phyloP scores from a whole-genome alignment of 2,113 vertebrate genomes.

The Gasterosteus nipponicus region DNA sequence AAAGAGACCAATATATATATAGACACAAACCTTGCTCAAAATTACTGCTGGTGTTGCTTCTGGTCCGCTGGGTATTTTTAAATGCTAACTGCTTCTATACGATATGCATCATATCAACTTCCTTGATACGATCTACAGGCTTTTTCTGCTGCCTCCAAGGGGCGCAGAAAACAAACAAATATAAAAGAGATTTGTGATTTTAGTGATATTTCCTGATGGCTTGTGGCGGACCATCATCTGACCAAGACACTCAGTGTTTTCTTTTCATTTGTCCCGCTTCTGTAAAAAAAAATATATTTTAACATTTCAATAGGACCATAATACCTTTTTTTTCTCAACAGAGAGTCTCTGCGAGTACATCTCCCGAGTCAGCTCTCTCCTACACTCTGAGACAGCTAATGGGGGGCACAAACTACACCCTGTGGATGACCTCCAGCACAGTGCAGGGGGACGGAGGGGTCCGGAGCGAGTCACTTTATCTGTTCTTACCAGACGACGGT shows the following conservation, averaged over 20 bases:
- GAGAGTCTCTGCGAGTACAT: constrained; percentile 46
- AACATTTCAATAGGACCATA: neutral
- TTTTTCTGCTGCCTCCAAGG: neutral
- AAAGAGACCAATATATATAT: neutral
- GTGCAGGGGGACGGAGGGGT: constrained; percentile 88
- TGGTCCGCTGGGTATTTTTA: neutral
- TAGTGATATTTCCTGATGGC: neutral
- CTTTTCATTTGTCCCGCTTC: neutral
- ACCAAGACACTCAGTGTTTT: neutral
- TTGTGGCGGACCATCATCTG: neutral
- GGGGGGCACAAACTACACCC: constrained; percentile 76
- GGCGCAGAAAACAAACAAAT: neutral
- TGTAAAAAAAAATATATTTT: neutral
- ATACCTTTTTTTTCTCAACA: constrained; percentile 32
- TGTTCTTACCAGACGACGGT: constrained; percentile 88
- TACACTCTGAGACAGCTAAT: constrained; percentile 68
- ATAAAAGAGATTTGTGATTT: no score
- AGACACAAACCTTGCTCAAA: neutral
- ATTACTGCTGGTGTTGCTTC: neutral
- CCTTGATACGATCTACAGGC: neutral
- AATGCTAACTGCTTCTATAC: neutral
- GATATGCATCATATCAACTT: neutral
- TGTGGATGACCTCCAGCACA: constrained; percentile 89
- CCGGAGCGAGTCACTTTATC: constrained; percentile 81
- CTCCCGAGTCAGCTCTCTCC: constrained; percentile 33